Conservation (phyloP, 2,888 invertebrate genomes). For the Nasonia oneida region DNA sequence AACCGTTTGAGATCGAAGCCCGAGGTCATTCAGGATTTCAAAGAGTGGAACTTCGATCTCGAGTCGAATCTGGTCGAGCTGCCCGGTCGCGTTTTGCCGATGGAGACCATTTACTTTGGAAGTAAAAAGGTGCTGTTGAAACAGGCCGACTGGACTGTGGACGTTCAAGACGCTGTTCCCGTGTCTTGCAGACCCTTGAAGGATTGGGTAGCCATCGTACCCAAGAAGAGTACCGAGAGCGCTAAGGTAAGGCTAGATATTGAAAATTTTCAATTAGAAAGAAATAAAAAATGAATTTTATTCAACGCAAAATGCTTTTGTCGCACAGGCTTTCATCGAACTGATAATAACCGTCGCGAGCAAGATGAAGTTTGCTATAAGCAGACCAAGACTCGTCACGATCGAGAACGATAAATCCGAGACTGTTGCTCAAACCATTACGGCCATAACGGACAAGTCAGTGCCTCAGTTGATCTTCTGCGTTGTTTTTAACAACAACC, state of each 20-base stretch:
- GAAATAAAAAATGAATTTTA: background rate
- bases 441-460: slow-evolving; percentile 80
- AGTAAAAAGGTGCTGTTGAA: slow-evolving; percentile 77
- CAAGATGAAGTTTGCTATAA: slow-evolving; percentile 79
- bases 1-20: slow-evolving; percentile 76
- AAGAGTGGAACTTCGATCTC: slow-evolving; percentile 86
- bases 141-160: slow-evolving; percentile 87
- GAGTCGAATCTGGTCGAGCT: slow-evolving; percentile 83
- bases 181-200: slow-evolving; percentile 72
- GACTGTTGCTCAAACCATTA: slow-evolving; percentile 82
- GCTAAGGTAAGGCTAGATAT: slow-evolving; percentile 64
- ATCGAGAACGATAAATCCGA: slow-evolving; percentile 82
- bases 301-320: background rate
- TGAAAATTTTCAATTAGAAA: no score
- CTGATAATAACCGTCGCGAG: slow-evolving; percentile 50
- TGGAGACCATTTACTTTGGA: slow-evolving; percentile 83
- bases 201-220: slow-evolving; percentile 78
- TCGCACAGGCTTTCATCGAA: slow-evolving; percentile 62
- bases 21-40: slow-evolving; percentile 82
- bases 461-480: slow-evolving; percentile 85
- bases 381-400: slow-evolving; percentile 78
- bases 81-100: slow-evolving; percentile 83
- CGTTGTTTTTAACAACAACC: slow-evolving; percentile 84
- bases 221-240: slow-evolving; percentile 69
- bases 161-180: slow-evolving; percentile 82